Conservation (phyloP, 2,113 vertebrate genomes). For the Pachycephala philippinensis region DNA sequence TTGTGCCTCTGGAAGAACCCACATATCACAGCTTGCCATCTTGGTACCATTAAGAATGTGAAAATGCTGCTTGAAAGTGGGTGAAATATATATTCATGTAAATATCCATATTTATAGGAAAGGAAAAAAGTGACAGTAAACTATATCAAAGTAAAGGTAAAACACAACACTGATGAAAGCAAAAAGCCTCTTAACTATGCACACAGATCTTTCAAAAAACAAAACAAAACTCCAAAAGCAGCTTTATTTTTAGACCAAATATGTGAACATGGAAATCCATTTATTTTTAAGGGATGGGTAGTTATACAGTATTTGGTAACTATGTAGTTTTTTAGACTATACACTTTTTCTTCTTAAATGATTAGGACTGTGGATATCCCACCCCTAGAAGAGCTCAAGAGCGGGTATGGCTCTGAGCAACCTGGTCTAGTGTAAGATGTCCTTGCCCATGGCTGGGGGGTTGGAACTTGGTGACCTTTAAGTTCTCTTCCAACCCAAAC, state of each 20-base stretch:
- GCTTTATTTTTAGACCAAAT: neutral
- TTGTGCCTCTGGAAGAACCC: neutral
- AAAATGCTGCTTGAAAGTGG: conserved; percentile 1
- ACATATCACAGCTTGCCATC: conserved; percentile 33
- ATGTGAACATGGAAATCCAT: neutral
- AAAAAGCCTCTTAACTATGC: neutral
- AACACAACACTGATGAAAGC: neutral
- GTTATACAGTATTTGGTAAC: neutral
- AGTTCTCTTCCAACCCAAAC: neutral
- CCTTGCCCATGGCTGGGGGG: too few relatives aligned
- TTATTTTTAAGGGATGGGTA: neutral
- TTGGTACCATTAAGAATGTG: conserved; percentile 14
- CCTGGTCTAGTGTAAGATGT: neutral
- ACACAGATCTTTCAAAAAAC: neutral
- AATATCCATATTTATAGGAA: neutral
- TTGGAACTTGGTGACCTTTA: neutral
- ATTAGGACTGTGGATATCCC: neutral
- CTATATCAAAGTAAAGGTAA: neutral
- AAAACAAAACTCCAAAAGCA: neutral
- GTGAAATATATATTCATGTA: neutral
- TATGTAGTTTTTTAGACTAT: neutral
- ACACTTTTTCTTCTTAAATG: neutral
- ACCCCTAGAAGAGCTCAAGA: neutral
- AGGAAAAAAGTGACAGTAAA: neutral
- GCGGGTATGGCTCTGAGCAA: neutral